A percentile compares a stretch with the other conserved stretches of the same genome.
These are phyloP conservation scores for Salminus brasiliensis DNA, from an alignment of 2,113 vertebrate genomes.

Conservation along the genomic window DNA sequence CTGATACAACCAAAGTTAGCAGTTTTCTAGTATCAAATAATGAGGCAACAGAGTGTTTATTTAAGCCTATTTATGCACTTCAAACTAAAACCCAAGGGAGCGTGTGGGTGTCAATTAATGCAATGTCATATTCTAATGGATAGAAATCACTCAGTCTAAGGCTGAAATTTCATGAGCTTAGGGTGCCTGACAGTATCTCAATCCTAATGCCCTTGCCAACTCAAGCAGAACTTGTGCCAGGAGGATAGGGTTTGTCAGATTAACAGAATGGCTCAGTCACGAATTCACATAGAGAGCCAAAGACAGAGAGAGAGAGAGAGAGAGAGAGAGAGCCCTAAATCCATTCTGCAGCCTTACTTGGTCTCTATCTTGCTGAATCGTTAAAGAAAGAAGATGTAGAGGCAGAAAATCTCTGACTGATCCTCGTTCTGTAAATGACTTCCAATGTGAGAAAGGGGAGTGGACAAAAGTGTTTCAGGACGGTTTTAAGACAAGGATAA, in stretches of 20 bases:
- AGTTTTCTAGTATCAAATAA: constrained; percentile 21
- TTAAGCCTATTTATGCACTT: constrained; percentile 13
- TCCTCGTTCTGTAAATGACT: background rate
- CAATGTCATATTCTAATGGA: constrained; percentile 33
- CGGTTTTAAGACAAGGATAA: background rate
- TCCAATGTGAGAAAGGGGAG: background rate
- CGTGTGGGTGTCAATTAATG: constrained; percentile 3
- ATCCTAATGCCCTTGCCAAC: constrained; percentile 39
- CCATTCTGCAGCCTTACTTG: background rate
- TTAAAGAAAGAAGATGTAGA: background rate
- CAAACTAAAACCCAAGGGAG: constrained; percentile 2
- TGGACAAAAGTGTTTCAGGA: background rate
- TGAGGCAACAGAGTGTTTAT: background rate
- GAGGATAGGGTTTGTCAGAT: constrained; percentile 25
- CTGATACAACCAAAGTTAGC: constrained; percentile 18
- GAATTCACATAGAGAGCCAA: constrained; percentile 22
- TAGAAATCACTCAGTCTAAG: constrained; percentile 37
- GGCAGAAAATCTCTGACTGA: background rate
- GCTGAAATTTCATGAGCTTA: constrained; percentile 1
- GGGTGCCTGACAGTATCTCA: constrained; percentile 23
- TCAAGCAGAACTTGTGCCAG: constrained; percentile 41
- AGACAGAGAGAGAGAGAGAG: constrained; percentile 5
- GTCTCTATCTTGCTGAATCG: background rate
- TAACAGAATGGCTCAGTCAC: constrained; percentile 38
- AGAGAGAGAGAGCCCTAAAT: constrained; percentile 14